Conservation (phyloP, 2,888 invertebrate species). For the Spicauda simplicius region DNA sequence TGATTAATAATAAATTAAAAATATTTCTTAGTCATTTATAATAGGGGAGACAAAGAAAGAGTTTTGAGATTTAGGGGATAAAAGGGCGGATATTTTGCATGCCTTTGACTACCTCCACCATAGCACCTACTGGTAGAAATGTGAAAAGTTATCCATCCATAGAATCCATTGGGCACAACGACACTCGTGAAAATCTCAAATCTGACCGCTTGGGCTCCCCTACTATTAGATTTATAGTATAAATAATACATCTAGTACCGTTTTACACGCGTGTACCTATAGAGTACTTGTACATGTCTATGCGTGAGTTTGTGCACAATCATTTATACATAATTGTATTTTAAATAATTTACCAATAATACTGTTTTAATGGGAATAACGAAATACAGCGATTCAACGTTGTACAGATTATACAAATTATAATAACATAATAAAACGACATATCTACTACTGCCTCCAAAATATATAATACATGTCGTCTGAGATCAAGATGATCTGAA, state of each 20-base stretch:
- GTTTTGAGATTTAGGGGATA: too few relatives aligned
- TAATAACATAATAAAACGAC: background rate
- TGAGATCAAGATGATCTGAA: background rate
- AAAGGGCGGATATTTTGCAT: too few relatives aligned
- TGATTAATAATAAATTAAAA: background rate
- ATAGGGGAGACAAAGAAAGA: too few relatives aligned
- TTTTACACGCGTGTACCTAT: background rate
- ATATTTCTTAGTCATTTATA: background rate
- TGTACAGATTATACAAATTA: background rate
- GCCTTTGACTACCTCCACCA: too few relatives aligned
- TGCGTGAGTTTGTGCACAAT: background rate
- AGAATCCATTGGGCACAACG: too few relatives aligned
- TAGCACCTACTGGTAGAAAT: too few relatives aligned
- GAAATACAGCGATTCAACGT: background rate
- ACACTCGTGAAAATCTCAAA: too few relatives aligned
- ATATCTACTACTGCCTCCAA: background rate
- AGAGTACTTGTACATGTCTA: background rate
- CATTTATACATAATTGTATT: conserved; percentile 6
- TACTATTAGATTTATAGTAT: too few relatives aligned
- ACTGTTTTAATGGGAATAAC: background rate
- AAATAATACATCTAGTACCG: conserved; percentile 6
- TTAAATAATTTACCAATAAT: conserved; percentile 5
- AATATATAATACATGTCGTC: background rate
- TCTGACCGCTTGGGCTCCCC: too few relatives aligned
- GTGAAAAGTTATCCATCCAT: too few relatives aligned